Conservation (phyloP, 2,888 invertebrate species). For the Drosophila recens region DNA sequence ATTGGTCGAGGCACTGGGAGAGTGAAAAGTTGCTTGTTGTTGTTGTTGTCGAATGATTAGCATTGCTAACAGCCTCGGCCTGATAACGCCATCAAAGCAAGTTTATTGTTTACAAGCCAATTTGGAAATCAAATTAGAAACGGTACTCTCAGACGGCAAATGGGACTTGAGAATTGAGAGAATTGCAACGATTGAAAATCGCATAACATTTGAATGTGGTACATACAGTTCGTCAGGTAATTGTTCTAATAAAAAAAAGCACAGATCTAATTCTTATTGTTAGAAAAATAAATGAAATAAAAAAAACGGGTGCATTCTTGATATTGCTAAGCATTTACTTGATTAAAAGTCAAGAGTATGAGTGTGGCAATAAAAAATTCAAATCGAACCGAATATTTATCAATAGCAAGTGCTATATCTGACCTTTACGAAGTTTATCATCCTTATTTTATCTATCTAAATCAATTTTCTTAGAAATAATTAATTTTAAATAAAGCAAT, state of each 20-base stretch:
- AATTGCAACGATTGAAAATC: conserved; percentile 25
- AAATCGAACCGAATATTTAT: neutral
- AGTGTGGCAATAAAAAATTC: neutral
- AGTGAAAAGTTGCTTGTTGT: neutral
- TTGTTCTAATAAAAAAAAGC: neutral
- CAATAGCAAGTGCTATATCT: neutral
- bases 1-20: neutral
- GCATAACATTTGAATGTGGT: conserved; percentile 7
- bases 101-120: conserved; percentile 18
- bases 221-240: neutral
- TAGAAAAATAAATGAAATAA: neutral
- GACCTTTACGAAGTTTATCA: neutral
- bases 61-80: conserved; percentile 47
- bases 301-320: neutral
- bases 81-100: conserved; percentile 29
- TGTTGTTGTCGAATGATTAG: conserved; percentile 42
- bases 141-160: conserved; percentile 43
- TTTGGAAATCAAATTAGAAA: conserved; percentile 61
- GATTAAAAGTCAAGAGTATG: neutral
- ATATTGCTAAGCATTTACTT: neutral
- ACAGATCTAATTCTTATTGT: neutral
- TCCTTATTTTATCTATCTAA: too few species aligned
- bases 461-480: too few species aligned
- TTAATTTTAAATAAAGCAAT: too few species aligned
- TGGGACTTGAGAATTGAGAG: neutral